Base-by-base conservation (phyloP, 2,888 invertebrate genomes). In the Andrena flavipes region DNA sequence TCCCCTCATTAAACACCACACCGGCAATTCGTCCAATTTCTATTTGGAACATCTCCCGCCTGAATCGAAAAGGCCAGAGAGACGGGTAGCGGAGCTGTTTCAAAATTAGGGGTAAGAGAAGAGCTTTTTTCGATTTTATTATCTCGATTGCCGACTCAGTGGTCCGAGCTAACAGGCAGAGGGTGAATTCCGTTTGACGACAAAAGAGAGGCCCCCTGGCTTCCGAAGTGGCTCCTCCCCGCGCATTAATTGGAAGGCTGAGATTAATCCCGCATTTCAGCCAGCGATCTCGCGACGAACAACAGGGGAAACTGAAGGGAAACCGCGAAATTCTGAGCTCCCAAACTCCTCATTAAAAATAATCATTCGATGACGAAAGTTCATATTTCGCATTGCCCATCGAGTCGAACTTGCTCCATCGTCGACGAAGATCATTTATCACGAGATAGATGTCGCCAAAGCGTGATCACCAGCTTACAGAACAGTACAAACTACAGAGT, bases 91-190 rank as follows among this genome's bases (percentile, higher is more conserved):
- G 84, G 88, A 20, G 20, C 20, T 54, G 20, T 54, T 54, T 88
- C 80, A 78, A 87, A 91, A 89, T 89, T 87, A 82, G 84, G 80
- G 84, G 71, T 64, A 86, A 85, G 76, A 60, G 20, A 20, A 80
- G 67, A 62, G 74, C 77, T 77, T 76, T 84, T 90, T 87, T 87
- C 82, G 78, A 91, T 90, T 90, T 91, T 91, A 90, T 90, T 91
- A 91, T 90, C 88, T 84, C 85, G 85, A 83, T 89, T 89, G 80
- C 76, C 87, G 81, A 89, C 68, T 88, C 89, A 84, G 79, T 91
- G 89, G 83, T 83, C 87, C 83, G 86, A 71, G 68, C 78, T 42
- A 76, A 67, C 62, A 35, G 6, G 59, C 72, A 56, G 63, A 51
- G 71, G 69, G 72, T 62, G 13, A 77, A 67, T 72, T 75, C 69